Evolutionary conservation across 2,888 invertebrate species (phyloP).

Genomic region (Zootermopsis nevadensis): DNA sequence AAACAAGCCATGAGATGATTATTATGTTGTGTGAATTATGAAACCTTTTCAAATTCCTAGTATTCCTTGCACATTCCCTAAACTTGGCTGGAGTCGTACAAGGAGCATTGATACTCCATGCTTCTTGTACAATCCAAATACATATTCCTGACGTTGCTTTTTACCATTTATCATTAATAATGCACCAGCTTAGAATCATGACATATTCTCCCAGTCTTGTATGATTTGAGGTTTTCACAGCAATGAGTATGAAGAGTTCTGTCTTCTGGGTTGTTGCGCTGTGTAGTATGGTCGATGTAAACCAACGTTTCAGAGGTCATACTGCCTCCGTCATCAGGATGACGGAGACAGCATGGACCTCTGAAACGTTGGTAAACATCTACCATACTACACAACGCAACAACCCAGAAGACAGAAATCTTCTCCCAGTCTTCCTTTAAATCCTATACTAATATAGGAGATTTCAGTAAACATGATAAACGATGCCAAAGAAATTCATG

Average conservation of each 20-base stretch:
- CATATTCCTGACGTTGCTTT: background rate
- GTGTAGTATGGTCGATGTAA: no score
- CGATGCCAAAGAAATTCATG: background rate
- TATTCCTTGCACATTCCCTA: background rate
- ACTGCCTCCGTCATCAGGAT: no score
- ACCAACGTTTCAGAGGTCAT: no score
- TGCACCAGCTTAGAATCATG: no score
- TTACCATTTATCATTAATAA: background rate
- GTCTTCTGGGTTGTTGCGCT: no score
- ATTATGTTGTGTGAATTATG: background rate
- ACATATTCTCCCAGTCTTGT: background rate
- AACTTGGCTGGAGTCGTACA: background rate
- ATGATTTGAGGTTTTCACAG: no score
- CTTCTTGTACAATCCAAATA: constrained; percentile 25
- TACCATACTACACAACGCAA: no score
- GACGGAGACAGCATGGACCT: no score
- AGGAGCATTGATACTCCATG: background rate
- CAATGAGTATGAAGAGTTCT: no score
- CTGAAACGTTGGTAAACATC: no score
- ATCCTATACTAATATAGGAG: background rate
- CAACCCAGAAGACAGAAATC: no score
- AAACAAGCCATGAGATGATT: constrained; percentile 4
- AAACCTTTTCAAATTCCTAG: background rate
- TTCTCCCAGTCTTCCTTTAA: background rate
- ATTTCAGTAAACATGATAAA: background rate